These are phyloP conservation scores for Cherax quadricarinatus DNA, from an alignment of 1,140 invertebrate species.

Conservation along the genomic window DNA sequence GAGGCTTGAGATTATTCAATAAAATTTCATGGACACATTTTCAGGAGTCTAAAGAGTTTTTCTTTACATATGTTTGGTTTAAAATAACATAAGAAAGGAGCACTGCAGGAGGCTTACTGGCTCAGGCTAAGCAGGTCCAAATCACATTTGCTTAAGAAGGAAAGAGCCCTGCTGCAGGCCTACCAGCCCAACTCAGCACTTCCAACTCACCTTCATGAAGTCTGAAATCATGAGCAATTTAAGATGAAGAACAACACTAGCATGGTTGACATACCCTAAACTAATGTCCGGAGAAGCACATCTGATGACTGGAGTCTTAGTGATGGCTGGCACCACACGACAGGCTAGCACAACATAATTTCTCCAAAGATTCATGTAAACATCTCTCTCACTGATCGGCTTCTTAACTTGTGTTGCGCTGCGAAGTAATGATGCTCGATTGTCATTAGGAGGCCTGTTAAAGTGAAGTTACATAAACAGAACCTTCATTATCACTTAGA, in stretches of 20 bases:
- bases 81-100: too few relatives aligned
- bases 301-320: constrained; percentile 85
- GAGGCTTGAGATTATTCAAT: too few relatives aligned
- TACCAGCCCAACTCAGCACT: not conserved
- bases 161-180: too few relatives aligned
- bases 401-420: constrained; percentile 86
- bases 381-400: constrained; percentile 92
- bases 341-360: constrained; percentile 97
- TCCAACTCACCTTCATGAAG: too few relatives aligned
- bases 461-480: not conserved
- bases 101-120: too few relatives aligned
- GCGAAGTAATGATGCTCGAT: constrained; percentile 93
- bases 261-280: constrained; percentile 60
- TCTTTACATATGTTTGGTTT: too few relatives aligned
- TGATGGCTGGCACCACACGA: constrained; percentile 89
- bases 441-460: constrained; percentile 94
- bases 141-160: too few relatives aligned
- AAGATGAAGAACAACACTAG: not conserved
- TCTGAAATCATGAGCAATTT: too few relatives aligned
- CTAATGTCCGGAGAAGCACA: constrained; percentile 93
- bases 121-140: too few relatives aligned
- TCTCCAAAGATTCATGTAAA: constrained; percentile 96
- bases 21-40: too few relatives aligned
- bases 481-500: too few relatives aligned
- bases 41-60: too few relatives aligned